A percentile compares a stretch with the other conserved stretches of the same genome.
Conservation (phyloP, 2,797 vertebrate species). For the Amniataba percoides region DNA sequence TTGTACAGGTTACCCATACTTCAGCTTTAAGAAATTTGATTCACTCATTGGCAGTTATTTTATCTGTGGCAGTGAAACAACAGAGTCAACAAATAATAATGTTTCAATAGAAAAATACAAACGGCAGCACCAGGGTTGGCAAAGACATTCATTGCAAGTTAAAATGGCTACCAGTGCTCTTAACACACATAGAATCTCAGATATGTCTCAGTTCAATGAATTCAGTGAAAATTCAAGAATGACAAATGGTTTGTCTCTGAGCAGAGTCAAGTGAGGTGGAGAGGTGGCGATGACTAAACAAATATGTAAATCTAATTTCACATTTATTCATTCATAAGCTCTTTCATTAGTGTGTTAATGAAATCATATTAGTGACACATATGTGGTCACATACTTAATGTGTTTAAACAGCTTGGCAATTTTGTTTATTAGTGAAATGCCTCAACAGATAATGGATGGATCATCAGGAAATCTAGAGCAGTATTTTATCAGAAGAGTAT, state of each 20-base stretch:
- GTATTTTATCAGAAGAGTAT: neutral
- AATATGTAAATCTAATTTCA: constrained; percentile 48
- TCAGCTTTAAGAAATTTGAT: no score
- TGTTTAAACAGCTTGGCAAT: neutral
- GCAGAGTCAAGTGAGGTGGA: neutral
- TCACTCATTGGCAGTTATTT: neutral
- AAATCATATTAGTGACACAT: constrained; percentile 6
- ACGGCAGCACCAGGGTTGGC: neutral
- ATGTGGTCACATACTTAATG: constrained; percentile 3
- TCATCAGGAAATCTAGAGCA: neutral
- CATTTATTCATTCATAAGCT: constrained; percentile 38
- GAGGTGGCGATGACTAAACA: constrained; percentile 30
- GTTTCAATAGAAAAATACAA: neutral
- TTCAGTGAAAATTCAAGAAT: neutral
- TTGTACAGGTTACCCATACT: no score
- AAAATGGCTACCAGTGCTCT: neutral
- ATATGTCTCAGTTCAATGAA: neutral
- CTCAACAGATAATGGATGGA: neutral
- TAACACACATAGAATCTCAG: neutral
- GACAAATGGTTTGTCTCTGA: constrained; percentile 18
- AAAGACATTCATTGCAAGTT: neutral
- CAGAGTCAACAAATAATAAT: neutral
- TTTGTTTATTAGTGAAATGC: neutral
- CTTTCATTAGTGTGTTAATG: constrained; percentile 35
- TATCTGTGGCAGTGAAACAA: neutral